phyloP scores from a whole-genome alignment of 2,888 invertebrate species.

The Lomographa bimaculata region DNA sequence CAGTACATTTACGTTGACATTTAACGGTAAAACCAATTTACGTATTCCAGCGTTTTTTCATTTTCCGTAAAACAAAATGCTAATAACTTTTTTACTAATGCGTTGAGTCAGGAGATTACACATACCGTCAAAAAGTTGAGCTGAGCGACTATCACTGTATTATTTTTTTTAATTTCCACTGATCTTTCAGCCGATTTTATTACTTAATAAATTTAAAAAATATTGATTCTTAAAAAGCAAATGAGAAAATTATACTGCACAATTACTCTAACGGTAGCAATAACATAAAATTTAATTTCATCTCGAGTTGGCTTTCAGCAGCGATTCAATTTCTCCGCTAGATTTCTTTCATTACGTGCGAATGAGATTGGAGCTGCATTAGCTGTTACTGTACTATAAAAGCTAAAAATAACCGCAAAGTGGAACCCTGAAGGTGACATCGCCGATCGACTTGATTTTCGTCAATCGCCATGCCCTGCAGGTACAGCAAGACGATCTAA shows the following conservation, averaged over 20 bases:
- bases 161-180: conserved; percentile 1
- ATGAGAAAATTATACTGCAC: conserved; percentile 25
- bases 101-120: conserved; percentile 9
- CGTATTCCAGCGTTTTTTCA: conserved; percentile 26
- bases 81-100: conserved; percentile 19
- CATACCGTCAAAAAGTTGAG: conserved; percentile 9
- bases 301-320: conserved; percentile 22
- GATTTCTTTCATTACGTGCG: conserved; percentile 32
- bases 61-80: conserved; percentile 15
- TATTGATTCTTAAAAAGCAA: conserved; percentile 24
- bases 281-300: conserved; percentile 33
- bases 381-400: too few relatives aligned
- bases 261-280: conserved; percentile 23
- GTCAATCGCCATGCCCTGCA: too few relatives aligned
- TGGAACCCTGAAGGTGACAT: too few relatives aligned
- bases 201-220: too few relatives aligned
- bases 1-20: conserved; percentile 28
- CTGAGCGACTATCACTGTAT: conserved; percentile 1
- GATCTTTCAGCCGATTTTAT: too few relatives aligned
- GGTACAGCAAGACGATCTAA: too few relatives aligned
- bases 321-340: conserved; percentile 31
- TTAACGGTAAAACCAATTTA: conserved; percentile 37
- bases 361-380: conserved; percentile 32
- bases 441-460: too few relatives aligned
- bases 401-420: too few relatives aligned